Conservation (phyloP, 2,797 vertebrate genomes). For the Silurus lanzhouensis region DNA sequence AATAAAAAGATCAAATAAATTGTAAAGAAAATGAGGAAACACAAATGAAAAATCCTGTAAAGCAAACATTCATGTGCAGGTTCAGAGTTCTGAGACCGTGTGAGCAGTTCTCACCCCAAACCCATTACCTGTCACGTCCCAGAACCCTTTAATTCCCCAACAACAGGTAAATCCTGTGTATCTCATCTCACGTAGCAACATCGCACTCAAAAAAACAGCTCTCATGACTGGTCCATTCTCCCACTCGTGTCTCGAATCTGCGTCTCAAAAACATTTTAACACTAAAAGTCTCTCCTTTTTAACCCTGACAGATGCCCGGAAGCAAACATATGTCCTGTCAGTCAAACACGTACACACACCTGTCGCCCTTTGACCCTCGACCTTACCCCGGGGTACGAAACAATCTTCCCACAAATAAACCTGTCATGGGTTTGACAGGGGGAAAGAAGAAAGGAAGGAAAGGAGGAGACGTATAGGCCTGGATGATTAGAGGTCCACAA, state of each 20-base stretch:
- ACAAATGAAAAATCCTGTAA: too few relatives aligned
- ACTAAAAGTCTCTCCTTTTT: too few relatives aligned
- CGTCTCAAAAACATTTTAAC: too few relatives aligned
- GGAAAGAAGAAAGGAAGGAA: constrained; percentile 8
- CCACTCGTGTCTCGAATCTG: neutral
- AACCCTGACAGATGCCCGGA: neutral
- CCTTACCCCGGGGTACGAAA: constrained; percentile 27
- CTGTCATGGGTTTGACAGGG: constrained; percentile 27
- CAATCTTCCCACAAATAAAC: neutral
- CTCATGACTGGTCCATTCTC: neutral
- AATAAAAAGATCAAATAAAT: too few relatives aligned
- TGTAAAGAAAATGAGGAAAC: too few relatives aligned
- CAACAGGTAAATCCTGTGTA: neutral
- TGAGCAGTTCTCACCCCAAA: neutral
- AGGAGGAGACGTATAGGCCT: constrained; percentile 47
- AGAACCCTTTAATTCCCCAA: neutral
- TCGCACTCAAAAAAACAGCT: neutral
- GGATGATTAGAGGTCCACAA: neutral
- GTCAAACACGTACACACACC: constrained; percentile 18
- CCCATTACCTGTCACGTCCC: too few relatives aligned
- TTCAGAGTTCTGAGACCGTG: too few relatives aligned
- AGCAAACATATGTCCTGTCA: neutral
- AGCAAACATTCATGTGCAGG: too few relatives aligned
- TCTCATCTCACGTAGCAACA: too few relatives aligned
- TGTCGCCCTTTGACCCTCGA: neutral